These are phyloP conservation scores for Microcebus ravelobensis DNA, from an alignment of 2,113 vertebrate genomes.

Conservation along the genomic window DNA sequence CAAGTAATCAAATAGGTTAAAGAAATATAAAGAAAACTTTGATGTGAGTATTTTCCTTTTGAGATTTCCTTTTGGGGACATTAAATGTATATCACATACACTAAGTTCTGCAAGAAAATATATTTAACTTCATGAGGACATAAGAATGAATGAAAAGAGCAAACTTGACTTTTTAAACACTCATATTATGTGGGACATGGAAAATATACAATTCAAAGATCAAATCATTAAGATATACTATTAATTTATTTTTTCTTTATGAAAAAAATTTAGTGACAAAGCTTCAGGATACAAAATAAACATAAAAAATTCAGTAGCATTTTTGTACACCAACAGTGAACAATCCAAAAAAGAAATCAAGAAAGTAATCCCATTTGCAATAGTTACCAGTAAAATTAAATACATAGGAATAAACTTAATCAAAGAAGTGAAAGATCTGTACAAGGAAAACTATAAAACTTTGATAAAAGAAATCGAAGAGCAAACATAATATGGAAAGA, in stretches of 20 bases:
- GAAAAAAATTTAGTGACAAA: no score
- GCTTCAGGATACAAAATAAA: no score
- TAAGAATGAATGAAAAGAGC: not conserved
- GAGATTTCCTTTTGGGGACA: not conserved
- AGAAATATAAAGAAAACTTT: not conserved
- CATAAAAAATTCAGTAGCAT: no score
- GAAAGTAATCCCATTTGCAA: no score
- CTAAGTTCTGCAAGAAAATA: not conserved
- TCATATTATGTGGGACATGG: not conserved
- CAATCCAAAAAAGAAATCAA: no score
- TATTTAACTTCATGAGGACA: not conserved
- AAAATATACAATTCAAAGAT: not conserved
- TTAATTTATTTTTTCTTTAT: not conserved
- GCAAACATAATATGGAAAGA: no score
- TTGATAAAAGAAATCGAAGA: no score
- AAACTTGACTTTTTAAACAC: not conserved
- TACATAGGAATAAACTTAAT: no score
- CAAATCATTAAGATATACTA: not conserved
- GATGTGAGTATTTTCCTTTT: slow-evolving; percentile 9
- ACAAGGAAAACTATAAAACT: no score
- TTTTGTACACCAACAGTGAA: no score
- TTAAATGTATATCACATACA: not conserved
- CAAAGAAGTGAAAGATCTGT: no score
- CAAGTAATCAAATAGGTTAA: not conserved
- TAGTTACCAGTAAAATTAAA: no score